These are phyloP conservation scores for Drosophila flavopinicola DNA, from an alignment of 2,888 invertebrate genomes.

Conservation along the genomic window DNA sequence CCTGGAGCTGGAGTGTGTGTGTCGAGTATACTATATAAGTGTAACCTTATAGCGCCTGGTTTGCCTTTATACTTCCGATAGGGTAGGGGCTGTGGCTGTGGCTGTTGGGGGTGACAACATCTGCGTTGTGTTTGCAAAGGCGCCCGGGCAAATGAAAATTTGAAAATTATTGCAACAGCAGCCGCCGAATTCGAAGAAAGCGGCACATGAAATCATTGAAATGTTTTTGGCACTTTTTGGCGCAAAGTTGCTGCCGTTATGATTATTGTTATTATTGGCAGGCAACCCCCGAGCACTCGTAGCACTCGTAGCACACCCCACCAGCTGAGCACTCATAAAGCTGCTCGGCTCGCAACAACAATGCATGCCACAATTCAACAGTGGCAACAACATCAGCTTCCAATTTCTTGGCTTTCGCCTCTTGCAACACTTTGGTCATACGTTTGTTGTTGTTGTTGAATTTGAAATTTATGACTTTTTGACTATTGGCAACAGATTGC, in stretches of 20 bases:
- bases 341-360: slow-evolving; percentile 54
- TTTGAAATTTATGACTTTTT: slow-evolving; percentile 77
- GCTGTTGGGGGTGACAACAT: slow-evolving; percentile 60
- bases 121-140: slow-evolving; percentile 65
- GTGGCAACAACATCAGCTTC: slow-evolving; percentile 6
- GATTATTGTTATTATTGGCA: slow-evolving; percentile 76
- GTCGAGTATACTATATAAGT: slow-evolving; percentile 20
- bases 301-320: not conserved
- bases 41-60: slow-evolving; percentile 50
- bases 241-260: slow-evolving; percentile 74
- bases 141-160: slow-evolving; percentile 72
- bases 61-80: slow-evolving; percentile 9
- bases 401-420: slow-evolving; percentile 56
- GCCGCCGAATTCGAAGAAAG: slow-evolving; percentile 33
- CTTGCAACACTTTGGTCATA: slow-evolving; percentile 56
- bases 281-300: slow-evolving; percentile 9
- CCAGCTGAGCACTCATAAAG: slow-evolving; percentile 36
- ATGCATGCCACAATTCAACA: slow-evolving; percentile 68
- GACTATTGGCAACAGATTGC: slow-evolving; percentile 80
- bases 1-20: slow-evolving; percentile 1
- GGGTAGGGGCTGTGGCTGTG: not conserved
- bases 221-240: slow-evolving; percentile 76
- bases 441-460: slow-evolving; percentile 49
- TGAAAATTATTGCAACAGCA: slow-evolving; percentile 78
- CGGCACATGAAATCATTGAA: slow-evolving; percentile 68